Conservation (phyloP, 1,140 invertebrate species). For the Heterodera schachtii region DNA sequence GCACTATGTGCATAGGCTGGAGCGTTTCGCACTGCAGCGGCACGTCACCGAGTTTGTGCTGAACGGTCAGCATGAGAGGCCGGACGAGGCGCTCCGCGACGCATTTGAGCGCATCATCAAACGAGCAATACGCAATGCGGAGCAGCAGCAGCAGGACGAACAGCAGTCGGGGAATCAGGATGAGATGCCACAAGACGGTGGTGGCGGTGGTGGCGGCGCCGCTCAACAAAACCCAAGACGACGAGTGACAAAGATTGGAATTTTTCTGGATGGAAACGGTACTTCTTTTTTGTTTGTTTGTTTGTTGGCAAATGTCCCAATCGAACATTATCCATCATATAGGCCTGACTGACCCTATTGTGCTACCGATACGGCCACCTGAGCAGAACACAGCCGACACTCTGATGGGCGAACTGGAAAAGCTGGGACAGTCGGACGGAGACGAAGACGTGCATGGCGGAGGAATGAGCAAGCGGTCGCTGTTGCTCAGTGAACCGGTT, state of each 20-base stretch:
- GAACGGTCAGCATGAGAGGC: background rate
- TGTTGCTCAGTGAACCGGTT: background rate
- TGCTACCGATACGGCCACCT: background rate
- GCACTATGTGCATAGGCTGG: background rate
- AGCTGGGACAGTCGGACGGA: background rate
- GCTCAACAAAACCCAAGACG: too few species aligned
- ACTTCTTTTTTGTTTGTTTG: too few species aligned
- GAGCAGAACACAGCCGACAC: background rate
- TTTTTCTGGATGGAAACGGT: background rate
- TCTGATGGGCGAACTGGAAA: background rate
- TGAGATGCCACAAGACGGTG: too few species aligned
- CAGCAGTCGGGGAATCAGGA: too few species aligned
- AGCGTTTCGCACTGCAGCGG: background rate
- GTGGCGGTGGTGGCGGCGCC: too few species aligned
- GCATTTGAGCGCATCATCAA: background rate
- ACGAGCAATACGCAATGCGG: background rate
- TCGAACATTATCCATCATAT: background rate
- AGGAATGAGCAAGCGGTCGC: background rate
- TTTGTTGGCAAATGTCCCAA: background rate
- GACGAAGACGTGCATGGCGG: background rate
- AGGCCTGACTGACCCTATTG: background rate
- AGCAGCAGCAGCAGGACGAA: background rate
- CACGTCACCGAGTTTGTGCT: background rate
- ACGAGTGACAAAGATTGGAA: background rate
- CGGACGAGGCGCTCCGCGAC: background rate